Evolutionary conservation across 2,113 vertebrate genomes (phyloP), one percentile per base, ranked within the genome.

Genomic region (Plestiodon gilberti): DNA sequence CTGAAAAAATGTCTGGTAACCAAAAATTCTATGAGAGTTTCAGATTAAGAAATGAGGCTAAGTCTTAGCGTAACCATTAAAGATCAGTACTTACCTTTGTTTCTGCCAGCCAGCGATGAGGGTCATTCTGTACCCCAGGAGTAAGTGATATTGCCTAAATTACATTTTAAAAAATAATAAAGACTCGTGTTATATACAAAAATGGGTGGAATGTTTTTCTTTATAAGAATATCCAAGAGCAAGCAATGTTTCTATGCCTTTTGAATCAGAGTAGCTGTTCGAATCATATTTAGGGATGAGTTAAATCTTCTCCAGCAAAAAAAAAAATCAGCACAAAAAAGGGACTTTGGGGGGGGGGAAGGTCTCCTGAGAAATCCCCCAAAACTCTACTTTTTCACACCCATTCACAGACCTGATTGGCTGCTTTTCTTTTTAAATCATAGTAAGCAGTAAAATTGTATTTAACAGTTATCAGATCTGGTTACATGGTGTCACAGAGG

Each of bases 41-140:
- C 28, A 81, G 11, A 2, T 65, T 43, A 71, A 48, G 6, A 87
- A 38, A 64, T 23, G 28, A 83, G 38, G 22, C 15, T 78, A 59
- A 3, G 30, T 71, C 85, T 76, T n/a, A 84, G 8, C 2, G 83
- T 62, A 75, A 78, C 25, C 74, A 84, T 28, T 9, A 90, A n/a
- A 38, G 52, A 85, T n/a, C 23, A 40, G n/a, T 33, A 73, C 73
- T 93, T 97, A 99, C 99, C 98, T 99, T 99, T 90, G 97, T 98
- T 95, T 99, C 98, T 90, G 98, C 98, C 65, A 99, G 93, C 98
- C 98, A 99, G 88, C 95, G 96, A 94, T 98, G 98, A 90, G 97
- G 97, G 88, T 99, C 98, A 90, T 94, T 97, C 88, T 95, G 96
- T 90, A 98, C 92, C 40, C 90, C 96, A 87, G 97, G 92, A 88